A percentile compares a stretch with the other conserved stretches of the same genome.
Conservation (phyloP, 2,888 invertebrate genomes). For the Criorhina ranunculi region DNA sequence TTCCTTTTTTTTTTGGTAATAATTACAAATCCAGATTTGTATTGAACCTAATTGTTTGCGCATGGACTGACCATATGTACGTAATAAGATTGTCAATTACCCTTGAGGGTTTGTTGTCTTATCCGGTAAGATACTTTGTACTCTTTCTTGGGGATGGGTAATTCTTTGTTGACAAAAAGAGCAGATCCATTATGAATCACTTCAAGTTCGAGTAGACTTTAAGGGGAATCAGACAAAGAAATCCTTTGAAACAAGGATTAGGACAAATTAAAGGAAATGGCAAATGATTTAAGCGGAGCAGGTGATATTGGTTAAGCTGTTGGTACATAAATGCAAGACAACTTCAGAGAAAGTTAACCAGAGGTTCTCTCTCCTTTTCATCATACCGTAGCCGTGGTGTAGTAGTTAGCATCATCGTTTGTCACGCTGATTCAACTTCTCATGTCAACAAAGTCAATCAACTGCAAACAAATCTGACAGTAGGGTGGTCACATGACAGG, state of each 20-base stretch:
- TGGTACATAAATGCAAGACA: no score
- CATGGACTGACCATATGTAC: constrained; percentile 34
- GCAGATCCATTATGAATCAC: constrained; percentile 24
- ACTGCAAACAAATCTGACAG: no score
- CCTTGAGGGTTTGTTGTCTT: constrained; percentile 38
- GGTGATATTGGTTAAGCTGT: no score
- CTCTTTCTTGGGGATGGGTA: constrained; percentile 19
- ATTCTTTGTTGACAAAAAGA: constrained; percentile 31
- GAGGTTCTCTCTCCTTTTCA: no score
- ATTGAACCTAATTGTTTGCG: constrained; percentile 36
- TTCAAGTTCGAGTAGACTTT: constrained; percentile 26
- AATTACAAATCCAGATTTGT: constrained; percentile 41
- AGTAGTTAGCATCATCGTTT: no score
- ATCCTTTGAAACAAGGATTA: constrained; percentile 20
- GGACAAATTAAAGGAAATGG: constrained; percentile 35
- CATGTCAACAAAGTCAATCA: no score
- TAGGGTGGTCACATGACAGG: no score
- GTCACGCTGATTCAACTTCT: no score
- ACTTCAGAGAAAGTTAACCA: no score
- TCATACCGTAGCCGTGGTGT: no score
- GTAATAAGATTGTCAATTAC: constrained; percentile 69
- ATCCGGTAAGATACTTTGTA: constrained; percentile 30
- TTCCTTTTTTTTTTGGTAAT: constrained; percentile 27
- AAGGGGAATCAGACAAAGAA: constrained; percentile 13
- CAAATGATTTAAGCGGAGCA: not conserved